A percentile compares a stretch with the other conserved stretches of the same genome.
These are phyloP conservation scores for Drosophila athabasca DNA, from an alignment of 1,140 invertebrate species.

Conservation along the genomic window DNA sequence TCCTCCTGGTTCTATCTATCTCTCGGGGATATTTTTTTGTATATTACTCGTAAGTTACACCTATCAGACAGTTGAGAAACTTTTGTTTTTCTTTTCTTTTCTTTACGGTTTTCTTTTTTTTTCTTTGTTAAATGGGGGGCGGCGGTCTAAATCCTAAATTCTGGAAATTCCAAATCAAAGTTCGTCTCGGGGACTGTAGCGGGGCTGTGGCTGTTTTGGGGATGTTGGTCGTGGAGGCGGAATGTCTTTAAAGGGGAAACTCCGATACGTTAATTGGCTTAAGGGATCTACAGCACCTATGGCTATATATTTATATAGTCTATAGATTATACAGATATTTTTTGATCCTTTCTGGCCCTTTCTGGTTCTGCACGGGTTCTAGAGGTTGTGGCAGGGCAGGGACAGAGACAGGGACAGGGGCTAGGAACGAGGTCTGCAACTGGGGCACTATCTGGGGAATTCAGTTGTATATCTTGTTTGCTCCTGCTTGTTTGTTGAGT, in stretches of 20 bases:
- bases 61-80: slow-evolving; percentile 41
- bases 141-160: background rate
- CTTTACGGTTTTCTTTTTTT: slow-evolving; percentile 9
- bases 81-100: slow-evolving; percentile 10
- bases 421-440: slow-evolving; percentile 26
- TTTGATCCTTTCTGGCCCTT: slow-evolving; percentile 55
- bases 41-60: slow-evolving; percentile 25
- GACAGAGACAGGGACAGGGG: background rate
- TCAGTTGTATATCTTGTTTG: slow-evolving; percentile 23
- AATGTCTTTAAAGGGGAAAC: slow-evolving; percentile 8
- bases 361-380: slow-evolving; percentile 32
- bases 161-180: slow-evolving; percentile 4
- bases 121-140: background rate
- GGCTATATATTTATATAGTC: slow-evolving; percentile 35
- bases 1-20: no score
- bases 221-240: no score
- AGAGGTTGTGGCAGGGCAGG: background rate
- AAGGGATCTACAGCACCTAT: slow-evolving; percentile 30
- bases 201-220: no score
- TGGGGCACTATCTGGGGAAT: slow-evolving; percentile 47
- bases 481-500: slow-evolving; percentile 16
- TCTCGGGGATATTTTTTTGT: no score
- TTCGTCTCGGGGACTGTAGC: background rate
- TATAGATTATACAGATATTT: slow-evolving; percentile 49
- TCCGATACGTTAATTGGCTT: slow-evolving; percentile 29